phyloP scores from a whole-genome alignment of 2,797 vertebrate species.

The Pseudochirops cupreus region DNA sequence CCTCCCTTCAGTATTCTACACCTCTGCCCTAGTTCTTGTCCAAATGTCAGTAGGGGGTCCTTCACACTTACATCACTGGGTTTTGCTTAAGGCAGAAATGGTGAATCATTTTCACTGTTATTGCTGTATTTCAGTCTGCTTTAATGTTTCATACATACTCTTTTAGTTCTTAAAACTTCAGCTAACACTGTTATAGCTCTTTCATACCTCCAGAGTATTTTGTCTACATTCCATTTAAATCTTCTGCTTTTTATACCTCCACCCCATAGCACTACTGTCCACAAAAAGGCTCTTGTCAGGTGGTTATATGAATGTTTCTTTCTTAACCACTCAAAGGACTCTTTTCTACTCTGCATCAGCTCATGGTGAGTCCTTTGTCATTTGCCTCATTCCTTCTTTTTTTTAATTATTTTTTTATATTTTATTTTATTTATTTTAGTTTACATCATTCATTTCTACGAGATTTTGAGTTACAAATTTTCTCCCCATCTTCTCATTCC shows the following conservation, averaged over 20 bases:
- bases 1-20: neutral
- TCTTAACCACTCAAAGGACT: neutral
- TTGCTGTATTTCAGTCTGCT: neutral
- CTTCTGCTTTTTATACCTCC: neutral
- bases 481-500: neutral
- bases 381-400: neutral
- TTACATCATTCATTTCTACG: no score
- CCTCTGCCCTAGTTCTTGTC: neutral
- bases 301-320: neutral
- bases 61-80: neutral
- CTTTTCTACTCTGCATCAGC: neutral
- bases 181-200: neutral
- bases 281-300: neutral
- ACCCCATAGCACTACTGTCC: neutral
- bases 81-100: neutral
- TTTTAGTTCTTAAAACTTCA: neutral
- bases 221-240: neutral
- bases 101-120: neutral
- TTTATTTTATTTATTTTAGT: no score
- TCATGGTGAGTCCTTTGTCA: neutral
- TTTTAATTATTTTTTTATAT: neutral
- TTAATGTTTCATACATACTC: neutral
- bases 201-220: neutral
- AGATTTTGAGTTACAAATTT: no score
- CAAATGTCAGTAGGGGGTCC: neutral